Base-by-base conservation (phyloP, 2,797 vertebrate genomes). In the Chloroceryle amazona region DNA sequence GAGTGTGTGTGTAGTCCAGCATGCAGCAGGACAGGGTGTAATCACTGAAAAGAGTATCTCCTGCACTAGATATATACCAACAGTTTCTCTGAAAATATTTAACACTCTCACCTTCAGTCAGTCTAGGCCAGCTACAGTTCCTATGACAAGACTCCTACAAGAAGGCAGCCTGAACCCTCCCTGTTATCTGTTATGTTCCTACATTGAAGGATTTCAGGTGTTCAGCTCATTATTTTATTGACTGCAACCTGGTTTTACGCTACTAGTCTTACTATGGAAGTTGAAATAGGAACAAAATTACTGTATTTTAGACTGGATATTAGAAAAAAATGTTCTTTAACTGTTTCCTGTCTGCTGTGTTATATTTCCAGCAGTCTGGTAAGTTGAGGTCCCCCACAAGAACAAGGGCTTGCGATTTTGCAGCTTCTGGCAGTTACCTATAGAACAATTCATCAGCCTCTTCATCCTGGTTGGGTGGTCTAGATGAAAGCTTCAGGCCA, bases 141-240 rank as follows among this genome's bases (percentile, higher is more conserved):
- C 35, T 62, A 18, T 31, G n/a, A 62, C 37, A 49, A 51, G n/a
- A 81, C 11, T n/a, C 25, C 11, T 33, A 28, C n/a, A 57, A 54
- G 26, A 80, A 78, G 29, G 6, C 57, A 74, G 12, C 4, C 46
- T 62, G 49, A 67, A 23, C 18, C 37, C 23, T 79, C 26, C 16
- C 33, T 63, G 5, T 61, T 17, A 41, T 29, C 17, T 51, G 9
- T 29, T 46, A 25, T 7, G 3, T 42, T 58, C 63, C 82, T 92
- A 41, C 13, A 7, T 21, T 61, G 57, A 73, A 88, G 23, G 25
- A 28, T 75, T 87, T 89, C 58, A 87, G 13, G 80, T 13, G 1
- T 62, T 85, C 74, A 37, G 78, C 33, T 93, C 49, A 33, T 65
- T 86, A 74, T 81, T 94, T 86, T 66, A 82, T 28, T 68, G 57